Conservation (phyloP, 2,113 vertebrate genomes). For the Esox niger region DNA sequence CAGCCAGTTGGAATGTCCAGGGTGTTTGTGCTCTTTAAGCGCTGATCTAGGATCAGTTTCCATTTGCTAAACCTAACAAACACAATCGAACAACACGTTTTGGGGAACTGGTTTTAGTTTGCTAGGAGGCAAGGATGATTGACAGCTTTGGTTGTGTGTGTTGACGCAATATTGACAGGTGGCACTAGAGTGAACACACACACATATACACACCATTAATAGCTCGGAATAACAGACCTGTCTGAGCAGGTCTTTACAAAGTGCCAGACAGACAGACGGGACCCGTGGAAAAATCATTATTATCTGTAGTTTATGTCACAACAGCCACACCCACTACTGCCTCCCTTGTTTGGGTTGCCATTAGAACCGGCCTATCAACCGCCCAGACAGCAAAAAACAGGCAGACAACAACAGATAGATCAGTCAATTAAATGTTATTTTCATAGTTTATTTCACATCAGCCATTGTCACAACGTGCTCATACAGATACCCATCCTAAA, state of each 20-base stretch:
- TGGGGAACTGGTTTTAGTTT: neutral
- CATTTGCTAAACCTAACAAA: no score
- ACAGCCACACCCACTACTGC: neutral
- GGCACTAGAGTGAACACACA: constrained; percentile 12
- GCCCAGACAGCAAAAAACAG: neutral
- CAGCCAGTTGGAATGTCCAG: constrained; percentile 22
- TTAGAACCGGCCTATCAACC: neutral
- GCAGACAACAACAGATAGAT: neutral
- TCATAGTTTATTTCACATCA: no score
- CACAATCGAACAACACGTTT: no score
- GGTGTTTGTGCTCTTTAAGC: neutral
- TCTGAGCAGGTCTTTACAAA: neutral
- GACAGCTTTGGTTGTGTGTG: constrained; percentile 21
- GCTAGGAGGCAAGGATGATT: constrained; percentile 10
- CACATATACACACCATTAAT: neutral
- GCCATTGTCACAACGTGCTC: no score
- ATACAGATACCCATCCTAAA: no score
- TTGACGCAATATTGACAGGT: constrained; percentile 11
- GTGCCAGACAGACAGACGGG: constrained; percentile 4
- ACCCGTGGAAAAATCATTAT: constrained; percentile 22
- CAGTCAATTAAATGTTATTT: no score
- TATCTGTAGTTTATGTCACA: neutral
- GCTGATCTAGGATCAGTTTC: no score
- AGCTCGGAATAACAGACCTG: neutral
- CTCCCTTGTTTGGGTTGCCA: neutral